phyloP scores from a whole-genome alignment of 92 coral and sea anemone genomes.

The Meandrina meandrites region DNA sequence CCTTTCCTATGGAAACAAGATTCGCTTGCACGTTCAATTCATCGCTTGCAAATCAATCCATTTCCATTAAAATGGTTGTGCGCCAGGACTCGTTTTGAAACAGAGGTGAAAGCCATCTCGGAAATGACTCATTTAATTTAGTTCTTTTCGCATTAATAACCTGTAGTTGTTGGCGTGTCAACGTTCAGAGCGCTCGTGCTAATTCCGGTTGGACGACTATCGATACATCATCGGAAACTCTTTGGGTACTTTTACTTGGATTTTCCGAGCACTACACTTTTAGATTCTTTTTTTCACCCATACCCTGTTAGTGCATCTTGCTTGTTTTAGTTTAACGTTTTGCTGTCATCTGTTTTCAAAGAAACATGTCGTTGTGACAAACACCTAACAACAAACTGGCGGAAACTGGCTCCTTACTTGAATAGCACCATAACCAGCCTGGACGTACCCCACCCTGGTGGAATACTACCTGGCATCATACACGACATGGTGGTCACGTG shows the following conservation, averaged over 20 bases:
- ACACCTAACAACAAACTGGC: conserved; percentile 70
- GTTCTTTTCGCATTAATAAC: background rate
- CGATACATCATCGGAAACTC: background rate
- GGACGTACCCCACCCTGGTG: conserved; percentile 29
- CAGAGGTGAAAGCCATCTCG: too few species aligned
- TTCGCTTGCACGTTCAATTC: too few species aligned
- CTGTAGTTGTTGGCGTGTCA: too few species aligned
- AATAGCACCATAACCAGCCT: background rate
- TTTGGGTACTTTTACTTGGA: background rate
- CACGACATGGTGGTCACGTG: conserved; percentile 65
- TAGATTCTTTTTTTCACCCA: too few species aligned
- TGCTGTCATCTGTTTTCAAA: background rate
- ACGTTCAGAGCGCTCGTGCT: background rate
- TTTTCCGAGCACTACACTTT: background rate
- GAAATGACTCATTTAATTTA: background rate
- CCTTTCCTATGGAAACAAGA: too few species aligned
- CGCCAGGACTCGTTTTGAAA: too few species aligned
- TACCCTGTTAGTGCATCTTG: background rate
- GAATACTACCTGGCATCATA: conserved; percentile 64
- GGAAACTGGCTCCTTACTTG: conserved; percentile 67
- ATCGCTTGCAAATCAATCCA: too few species aligned
- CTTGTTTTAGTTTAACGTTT: background rate
- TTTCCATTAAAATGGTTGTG: too few species aligned
- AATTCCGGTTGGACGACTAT: background rate
- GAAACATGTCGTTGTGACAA: conserved; percentile 80